phyloP scores from a whole-genome alignment of 2,888 invertebrate species.

The Acrobasis consociella region DNA sequence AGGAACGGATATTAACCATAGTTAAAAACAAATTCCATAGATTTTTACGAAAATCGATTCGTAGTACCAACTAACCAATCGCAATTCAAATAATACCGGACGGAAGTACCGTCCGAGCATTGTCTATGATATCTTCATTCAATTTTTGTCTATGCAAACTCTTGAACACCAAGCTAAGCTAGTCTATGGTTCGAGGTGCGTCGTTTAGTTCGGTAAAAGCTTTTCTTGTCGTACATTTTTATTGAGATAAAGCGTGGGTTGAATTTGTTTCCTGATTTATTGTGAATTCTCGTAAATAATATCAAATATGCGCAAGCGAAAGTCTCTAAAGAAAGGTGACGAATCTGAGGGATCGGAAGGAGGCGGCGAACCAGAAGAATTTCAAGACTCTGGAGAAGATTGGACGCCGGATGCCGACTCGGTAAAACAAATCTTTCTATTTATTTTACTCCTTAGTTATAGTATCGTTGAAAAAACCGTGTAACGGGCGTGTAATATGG shows the following conservation, averaged over 20 bases:
- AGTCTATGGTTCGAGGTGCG: conserved; percentile 22
- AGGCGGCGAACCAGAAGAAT: conserved; percentile 77
- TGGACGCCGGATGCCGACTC: conserved; percentile 81
- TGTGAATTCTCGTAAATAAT: conserved; percentile 28
- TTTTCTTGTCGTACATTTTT: conserved; percentile 15
- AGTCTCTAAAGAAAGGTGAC: conserved; percentile 74
- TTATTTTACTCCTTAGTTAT: neutral
- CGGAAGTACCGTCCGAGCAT: neutral
- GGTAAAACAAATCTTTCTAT: conserved; percentile 49
- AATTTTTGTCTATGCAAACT: neutral
- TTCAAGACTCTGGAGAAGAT: conserved; percentile 81
- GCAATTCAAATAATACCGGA: neutral
- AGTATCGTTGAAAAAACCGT: neutral
- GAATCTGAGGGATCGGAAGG: conserved; percentile 77
- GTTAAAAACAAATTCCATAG: neutral
- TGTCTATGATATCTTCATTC: neutral
- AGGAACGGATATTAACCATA: conserved; percentile 20
- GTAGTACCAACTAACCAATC: neutral
- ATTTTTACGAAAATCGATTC: conserved; percentile 5
- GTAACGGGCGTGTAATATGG: neutral
- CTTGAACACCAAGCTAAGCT: neutral
- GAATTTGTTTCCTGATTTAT: conserved; percentile 30
- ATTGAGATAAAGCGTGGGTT: conserved; percentile 45
- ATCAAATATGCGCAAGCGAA: conserved; percentile 72
- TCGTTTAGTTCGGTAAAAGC: conserved; percentile 20